These are phyloP conservation scores for Callosobruchus maculatus DNA, from an alignment of 2,888 invertebrate genomes.

Conservation along the genomic window DNA sequence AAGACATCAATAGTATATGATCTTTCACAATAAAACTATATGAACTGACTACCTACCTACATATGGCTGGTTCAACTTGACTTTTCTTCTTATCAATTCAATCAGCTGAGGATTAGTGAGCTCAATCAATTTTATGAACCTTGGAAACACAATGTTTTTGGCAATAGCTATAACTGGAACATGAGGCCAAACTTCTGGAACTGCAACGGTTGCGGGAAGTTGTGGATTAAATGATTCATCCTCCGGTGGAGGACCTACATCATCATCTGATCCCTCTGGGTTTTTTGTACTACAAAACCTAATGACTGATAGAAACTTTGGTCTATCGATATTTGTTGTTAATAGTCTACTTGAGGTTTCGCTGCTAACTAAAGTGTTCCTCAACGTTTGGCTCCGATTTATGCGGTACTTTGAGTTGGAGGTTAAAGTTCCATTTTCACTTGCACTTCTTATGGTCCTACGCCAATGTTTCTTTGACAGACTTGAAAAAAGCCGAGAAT, in stretches of 20 bases:
- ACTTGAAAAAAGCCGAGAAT: background rate
- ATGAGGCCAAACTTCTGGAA: conserved; percentile 95
- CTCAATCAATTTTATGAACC: conserved; percentile 97
- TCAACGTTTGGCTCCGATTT: background rate
- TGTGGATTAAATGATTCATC: conserved; percentile 53
- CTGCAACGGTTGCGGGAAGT: conserved; percentile 83
- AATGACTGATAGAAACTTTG: background rate
- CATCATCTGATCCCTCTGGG: conserved; percentile 31
- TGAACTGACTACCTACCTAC: conserved; percentile 47
- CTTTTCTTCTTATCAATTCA: conserved; percentile 87
- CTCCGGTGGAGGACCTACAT: conserved; percentile 30
- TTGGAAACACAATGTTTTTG: conserved; percentile 94
- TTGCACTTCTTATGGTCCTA: background rate
- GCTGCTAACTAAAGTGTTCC: background rate
- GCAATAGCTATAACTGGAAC: conserved; percentile 92
- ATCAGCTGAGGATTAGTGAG: conserved; percentile 83
- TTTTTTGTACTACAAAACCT: conserved; percentile 29
- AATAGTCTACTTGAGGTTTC: background rate
- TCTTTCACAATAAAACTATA: no score
- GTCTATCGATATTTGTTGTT: background rate
- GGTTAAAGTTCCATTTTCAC: background rate
- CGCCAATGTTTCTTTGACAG: background rate
- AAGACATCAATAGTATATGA: no score
- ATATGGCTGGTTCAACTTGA: conserved; percentile 94
- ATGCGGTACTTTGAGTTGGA: background rate